These are phyloP conservation scores for Augochlorella aurata DNA, from an alignment of 2,888 invertebrate genomes.

Conservation along the genomic window DNA sequence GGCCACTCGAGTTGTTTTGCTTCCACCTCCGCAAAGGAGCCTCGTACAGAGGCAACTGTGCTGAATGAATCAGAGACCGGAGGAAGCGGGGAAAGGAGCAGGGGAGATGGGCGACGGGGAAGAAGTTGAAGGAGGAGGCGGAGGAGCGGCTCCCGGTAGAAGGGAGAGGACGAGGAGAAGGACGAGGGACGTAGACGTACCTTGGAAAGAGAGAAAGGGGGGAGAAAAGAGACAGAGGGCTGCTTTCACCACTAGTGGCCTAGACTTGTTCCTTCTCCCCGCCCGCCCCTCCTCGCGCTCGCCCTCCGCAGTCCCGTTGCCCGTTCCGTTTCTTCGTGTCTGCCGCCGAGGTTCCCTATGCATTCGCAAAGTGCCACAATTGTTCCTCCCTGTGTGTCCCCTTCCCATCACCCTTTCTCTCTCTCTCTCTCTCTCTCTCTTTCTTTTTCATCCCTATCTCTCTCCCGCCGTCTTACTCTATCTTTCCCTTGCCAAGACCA, in stretches of 20 bases:
- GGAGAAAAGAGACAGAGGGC: constrained; percentile 53
- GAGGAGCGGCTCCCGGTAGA: not conserved
- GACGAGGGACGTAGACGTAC: not conserved
- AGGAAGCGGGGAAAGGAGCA: constrained; percentile 7
- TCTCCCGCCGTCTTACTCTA: not conserved
- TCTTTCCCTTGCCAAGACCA: not conserved
- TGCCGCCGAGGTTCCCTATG: constrained; percentile 54
- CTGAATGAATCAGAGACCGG: constrained; percentile 70
- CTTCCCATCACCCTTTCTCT: not conserved
- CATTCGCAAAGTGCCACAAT: constrained; percentile 66
- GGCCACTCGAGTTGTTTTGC: constrained; percentile 77
- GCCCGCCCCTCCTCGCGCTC: too few relatives aligned
- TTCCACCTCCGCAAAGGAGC: constrained; percentile 71
- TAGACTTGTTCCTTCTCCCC: constrained; percentile 64
- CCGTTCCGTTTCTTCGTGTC: constrained; percentile 63
- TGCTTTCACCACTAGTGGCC: constrained; percentile 73
- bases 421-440: not conserved
- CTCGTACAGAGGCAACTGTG: constrained; percentile 72
- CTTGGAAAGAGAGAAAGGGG: constrained; percentile 24
- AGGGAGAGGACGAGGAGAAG: constrained; percentile 48
- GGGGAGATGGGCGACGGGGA: constrained; percentile 4
- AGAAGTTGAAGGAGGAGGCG: constrained; percentile 35
- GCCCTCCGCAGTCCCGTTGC: constrained; percentile 53
- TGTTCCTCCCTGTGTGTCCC: constrained; percentile 37
- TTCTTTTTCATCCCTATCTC: not conserved